Conservation (phyloP, 2,113 vertebrate species). For the Camelus dromedarius region DNA sequence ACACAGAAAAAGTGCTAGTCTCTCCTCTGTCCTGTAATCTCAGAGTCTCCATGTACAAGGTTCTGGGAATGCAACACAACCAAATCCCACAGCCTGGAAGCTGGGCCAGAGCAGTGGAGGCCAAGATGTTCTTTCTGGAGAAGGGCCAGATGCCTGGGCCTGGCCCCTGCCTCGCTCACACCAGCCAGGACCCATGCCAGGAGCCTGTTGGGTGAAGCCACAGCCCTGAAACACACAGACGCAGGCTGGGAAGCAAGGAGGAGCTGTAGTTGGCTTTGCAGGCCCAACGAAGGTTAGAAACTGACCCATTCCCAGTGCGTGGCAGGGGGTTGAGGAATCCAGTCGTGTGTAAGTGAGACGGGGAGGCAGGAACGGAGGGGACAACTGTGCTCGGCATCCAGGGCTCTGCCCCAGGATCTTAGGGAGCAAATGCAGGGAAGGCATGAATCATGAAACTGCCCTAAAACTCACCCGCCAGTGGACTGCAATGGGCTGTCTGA, state of each 20-base stretch:
- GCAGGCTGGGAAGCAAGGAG: background rate
- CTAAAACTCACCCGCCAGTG: background rate
- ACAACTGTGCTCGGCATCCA: background rate
- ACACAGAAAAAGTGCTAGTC: background rate
- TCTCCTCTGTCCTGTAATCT: background rate
- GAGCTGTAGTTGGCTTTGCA: background rate
- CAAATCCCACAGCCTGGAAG: background rate
- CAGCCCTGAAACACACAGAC: background rate
- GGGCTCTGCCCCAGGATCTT: background rate
- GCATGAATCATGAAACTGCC: background rate
- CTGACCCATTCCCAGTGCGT: background rate
- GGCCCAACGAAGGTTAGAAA: background rate
- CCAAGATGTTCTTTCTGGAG: background rate
- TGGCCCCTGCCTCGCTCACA: background rate
- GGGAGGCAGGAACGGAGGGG: background rate
- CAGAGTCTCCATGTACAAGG: background rate
- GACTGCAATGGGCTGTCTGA: background rate
- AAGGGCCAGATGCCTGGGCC: background rate
- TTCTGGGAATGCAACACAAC: background rate
- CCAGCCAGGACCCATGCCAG: background rate
- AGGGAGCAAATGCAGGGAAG: background rate
- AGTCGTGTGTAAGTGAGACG: accelerated
- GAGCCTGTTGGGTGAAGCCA: background rate
- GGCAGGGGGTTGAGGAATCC: background rate
- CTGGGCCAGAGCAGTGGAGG: background rate